Percentiles rank a stretch among this genome's conserved stretches.
phyloP scores from a whole-genome alignment of 1,140 invertebrate genomes.

The Helicorthomorpha holstii region DNA sequence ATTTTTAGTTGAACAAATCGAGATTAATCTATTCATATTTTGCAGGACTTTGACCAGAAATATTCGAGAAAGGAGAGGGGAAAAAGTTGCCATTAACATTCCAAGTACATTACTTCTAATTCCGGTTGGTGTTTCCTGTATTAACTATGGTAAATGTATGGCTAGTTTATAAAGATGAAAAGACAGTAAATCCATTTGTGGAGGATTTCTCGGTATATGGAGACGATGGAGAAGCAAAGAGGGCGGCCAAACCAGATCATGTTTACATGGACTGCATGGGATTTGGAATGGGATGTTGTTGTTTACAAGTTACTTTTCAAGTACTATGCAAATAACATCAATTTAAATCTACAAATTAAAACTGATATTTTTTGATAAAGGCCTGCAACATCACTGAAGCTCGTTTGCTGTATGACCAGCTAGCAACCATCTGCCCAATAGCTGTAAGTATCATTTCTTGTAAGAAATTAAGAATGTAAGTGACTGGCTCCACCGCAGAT shows the following conservation, averaged over 20 bases:
- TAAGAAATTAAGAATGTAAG: too few relatives aligned
- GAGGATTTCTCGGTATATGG: constrained; percentile 43
- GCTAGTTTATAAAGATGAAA: constrained; percentile 76
- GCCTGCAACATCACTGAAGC: constrained; percentile 95
- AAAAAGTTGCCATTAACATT: constrained; percentile 92
- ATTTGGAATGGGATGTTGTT: constrained; percentile 98
- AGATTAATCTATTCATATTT: too few relatives aligned
- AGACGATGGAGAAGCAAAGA: constrained; percentile 41
- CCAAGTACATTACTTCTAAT: constrained; percentile 45
- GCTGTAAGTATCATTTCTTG: too few relatives aligned
- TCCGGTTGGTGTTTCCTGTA: background rate
- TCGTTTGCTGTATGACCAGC: constrained; percentile 87
- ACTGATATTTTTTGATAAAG: constrained; percentile 24
- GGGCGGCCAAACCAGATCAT: constrained; percentile 57
- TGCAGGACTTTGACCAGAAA: constrained; percentile 84
- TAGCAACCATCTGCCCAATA: constrained; percentile 92
- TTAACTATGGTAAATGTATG: background rate
- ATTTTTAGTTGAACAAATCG: constrained; percentile 5
- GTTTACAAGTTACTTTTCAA: constrained; percentile 80
- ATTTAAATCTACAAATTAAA: background rate
- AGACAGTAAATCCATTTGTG: constrained; percentile 53
- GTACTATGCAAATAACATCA: constrained; percentile 8
- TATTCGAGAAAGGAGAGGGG: constrained; percentile 71
- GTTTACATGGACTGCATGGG: constrained; percentile 98
- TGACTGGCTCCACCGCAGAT: too few relatives aligned